Conservation (phyloP, 2,888 invertebrate genomes). For the Drosophila monieri region DNA sequence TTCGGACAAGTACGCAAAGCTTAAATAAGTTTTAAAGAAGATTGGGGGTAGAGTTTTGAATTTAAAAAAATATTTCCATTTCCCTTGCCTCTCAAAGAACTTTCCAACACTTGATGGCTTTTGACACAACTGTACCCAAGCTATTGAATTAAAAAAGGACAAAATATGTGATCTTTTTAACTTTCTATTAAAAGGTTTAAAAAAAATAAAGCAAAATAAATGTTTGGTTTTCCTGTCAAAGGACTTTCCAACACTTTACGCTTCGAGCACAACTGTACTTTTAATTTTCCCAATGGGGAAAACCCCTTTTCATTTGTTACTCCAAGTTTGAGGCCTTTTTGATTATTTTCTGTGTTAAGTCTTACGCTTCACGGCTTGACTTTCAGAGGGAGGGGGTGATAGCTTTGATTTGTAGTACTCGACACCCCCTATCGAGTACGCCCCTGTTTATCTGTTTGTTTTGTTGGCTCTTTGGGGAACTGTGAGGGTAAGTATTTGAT, state of each 20-base stretch:
- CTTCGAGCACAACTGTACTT: slow-evolving; percentile 24
- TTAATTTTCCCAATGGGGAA: not conserved
- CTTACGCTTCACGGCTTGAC: slow-evolving; percentile 61
- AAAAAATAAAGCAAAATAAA: not conserved
- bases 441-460: slow-evolving; percentile 18
- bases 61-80: too few species aligned
- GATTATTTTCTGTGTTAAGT: slow-evolving; percentile 40
- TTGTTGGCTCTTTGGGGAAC: slow-evolving; percentile 32
- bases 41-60: too few species aligned
- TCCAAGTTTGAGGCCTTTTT: slow-evolving; percentile 8
- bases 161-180: not conserved
- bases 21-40: too few species aligned
- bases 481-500: slow-evolving; percentile 74
- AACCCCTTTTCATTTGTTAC: slow-evolving; percentile 6
- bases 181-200: not conserved
- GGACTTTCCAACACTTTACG: not conserved
- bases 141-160: not conserved
- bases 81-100: not conserved
- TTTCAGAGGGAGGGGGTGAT: slow-evolving; percentile 3
- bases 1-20: too few species aligned
- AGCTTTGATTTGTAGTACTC: slow-evolving; percentile 54
- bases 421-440: not conserved
- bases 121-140: not conserved
- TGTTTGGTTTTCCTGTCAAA: not conserved
- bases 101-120: not conserved